These are phyloP conservation scores for Paramisgurnus dabryanus DNA, from an alignment of 2,113 vertebrate species.

Conservation along the genomic window DNA sequence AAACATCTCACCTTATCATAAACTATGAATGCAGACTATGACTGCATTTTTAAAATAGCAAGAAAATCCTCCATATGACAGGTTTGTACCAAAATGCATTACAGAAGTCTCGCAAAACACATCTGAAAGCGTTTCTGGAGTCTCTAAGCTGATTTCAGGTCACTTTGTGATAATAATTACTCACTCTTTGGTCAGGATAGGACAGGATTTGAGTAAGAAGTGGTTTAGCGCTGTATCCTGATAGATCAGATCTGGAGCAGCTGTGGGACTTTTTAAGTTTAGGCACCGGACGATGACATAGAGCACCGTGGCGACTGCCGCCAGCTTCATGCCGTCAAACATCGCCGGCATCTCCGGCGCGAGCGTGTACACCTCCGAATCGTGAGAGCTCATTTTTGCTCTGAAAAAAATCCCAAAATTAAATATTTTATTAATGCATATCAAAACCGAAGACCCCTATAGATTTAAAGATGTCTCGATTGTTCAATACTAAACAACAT, in stretches of 20 bases:
- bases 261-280: slow-evolving; percentile 96
- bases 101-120: background rate
- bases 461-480: too few relatives aligned
- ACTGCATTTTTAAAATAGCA: too few relatives aligned
- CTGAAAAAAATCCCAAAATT: slow-evolving; percentile 50
- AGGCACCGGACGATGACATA: slow-evolving; percentile 94
- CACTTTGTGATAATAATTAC: slow-evolving; percentile 59
- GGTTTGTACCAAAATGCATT: background rate
- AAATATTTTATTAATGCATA: too few relatives aligned
- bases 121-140: background rate
- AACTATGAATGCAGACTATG: background rate
- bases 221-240: slow-evolving; percentile 89
- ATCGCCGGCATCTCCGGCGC: slow-evolving; percentile 92
- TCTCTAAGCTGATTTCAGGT: background rate
- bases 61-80: too few relatives aligned
- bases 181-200: slow-evolving; percentile 98
- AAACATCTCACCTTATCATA: background rate
- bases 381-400: slow-evolving; percentile 69
- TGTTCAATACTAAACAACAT: background rate
- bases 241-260: slow-evolving; percentile 87
- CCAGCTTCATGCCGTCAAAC: slow-evolving; percentile 96
- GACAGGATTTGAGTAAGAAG: slow-evolving; percentile 93
- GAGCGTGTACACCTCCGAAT: slow-evolving; percentile 70
- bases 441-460: too few relatives aligned
- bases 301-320: slow-evolving; percentile 90